Base-by-base conservation (phyloP, 2,113 vertebrate genomes). In the Zingel zingel region DNA sequence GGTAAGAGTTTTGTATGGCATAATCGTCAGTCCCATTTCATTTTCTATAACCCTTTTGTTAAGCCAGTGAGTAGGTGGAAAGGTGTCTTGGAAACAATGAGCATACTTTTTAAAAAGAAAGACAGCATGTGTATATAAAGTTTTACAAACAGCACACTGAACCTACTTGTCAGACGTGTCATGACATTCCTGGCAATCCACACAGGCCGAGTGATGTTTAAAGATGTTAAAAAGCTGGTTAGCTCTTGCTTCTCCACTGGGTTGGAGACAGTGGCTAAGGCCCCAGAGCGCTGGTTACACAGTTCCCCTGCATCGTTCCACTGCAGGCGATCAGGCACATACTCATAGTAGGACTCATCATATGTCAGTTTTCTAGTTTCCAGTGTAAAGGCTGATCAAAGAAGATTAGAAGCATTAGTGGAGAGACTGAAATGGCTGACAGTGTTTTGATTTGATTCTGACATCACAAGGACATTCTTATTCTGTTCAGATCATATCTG, bases 151-250 rank as follows among this genome's bases (percentile, higher is more conserved):
- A 23, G 61, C 23, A 74, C 10, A 73, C 6, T 62, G 11, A 59
- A 93, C 93, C 82, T 90, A 95, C 95, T 92, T 77, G 66, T 86
- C 43, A 53, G 61, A 54, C 74, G 82, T 50, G 84, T 81, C 47
- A 43, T 36, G 23, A 59, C 69, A 79, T 86, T 92, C 69, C 74
- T 87, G 83, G 83, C 91, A 70, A 95, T 93, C 95, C 96, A 96
- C 45, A 95, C 93, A 27, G 92, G 73, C 57, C 95, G 86, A 54
- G 92, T 92, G 85, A 96, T 91, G 74, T 95, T 94, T 30, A 94
- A 23, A 36, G 94, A 94, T 30, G 82, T 90, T 18, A 96, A 88
- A 80, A 94, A 94, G 59, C 12, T 83, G 56, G 77, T 86, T 4
- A 96, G 75, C 57, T 92, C 81, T 82, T 54, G 84, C 48, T 86